Evolutionary conservation across 2,888 invertebrate species (phyloP), one percentile per base, ranked within the genome.

Genomic region (Apomyelois bistriatella): DNA sequence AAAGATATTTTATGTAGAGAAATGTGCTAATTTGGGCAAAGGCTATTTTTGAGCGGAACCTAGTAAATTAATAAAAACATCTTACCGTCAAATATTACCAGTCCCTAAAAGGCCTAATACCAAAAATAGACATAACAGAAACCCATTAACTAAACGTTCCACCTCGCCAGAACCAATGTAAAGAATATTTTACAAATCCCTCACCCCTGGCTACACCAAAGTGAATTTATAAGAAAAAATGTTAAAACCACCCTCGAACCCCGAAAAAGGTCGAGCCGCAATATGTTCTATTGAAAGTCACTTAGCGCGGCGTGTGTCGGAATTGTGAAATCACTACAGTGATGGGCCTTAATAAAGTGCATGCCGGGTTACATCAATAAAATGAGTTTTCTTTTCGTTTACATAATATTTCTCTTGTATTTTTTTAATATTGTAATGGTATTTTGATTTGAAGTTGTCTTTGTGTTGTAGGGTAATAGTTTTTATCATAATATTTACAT

Each of bases 261-360:
- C 66, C 73, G 70, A 58, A 56, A 66, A 77, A 77, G 75, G 81
- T 74, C 69, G 64, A 58, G 55, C 61, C 65, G 65, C 82, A 83
- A 85, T 84, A 82, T 85, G 85, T 82, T 82, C 79, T 65, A 85
- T 85, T 70, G 77, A 82, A 86, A 84, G 77, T 85, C 86, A 81
- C 85, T 87, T 87, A 86, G 79, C 68, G 68, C 61, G n/a, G n/a
- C 66, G 68, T 63, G 65, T 60, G 64, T 61, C 62, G 66, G 66
- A 66, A 64, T 58, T 53, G 65, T 55, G 54, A 56, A 63, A 64
- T 66, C 64, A 63, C 63, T 65, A 53, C 48, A 16, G 43, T 28
- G 8, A 12, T 22, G 49, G 41, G n/a, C 40, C 30, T 15, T 32
- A 41, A 41, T 50, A 50, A 30, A 30, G 40, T 38, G 49, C 38